A percentile compares a stretch with the other conserved stretches of the same genome.
Conservation (phyloP, 2,888 invertebrate genomes). For the Lysandra coridon region DNA sequence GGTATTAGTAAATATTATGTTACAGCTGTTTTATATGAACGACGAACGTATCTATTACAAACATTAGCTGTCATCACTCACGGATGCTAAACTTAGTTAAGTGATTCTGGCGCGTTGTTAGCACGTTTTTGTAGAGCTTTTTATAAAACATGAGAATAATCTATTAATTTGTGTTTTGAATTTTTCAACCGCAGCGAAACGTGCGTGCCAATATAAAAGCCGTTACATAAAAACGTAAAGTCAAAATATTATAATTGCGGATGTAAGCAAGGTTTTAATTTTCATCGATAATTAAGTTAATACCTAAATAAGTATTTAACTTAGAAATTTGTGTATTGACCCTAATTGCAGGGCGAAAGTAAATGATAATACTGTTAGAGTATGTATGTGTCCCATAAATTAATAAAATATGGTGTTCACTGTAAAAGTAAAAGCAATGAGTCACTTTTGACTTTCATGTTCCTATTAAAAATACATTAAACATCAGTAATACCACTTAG, state of each 20-base stretch:
- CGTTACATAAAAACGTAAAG: neutral
- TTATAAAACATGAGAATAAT: neutral
- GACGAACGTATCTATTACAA: neutral
- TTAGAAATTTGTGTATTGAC: too few relatives aligned
- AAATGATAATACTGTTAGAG: too few relatives aligned
- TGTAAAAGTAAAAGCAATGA: too few relatives aligned
- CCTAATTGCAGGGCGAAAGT: too few relatives aligned
- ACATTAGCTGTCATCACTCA: neutral
- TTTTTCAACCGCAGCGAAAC: neutral
- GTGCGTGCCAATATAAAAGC: neutral
- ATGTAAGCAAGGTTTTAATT: neutral
- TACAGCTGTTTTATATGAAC: too few relatives aligned
- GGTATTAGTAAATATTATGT: too few relatives aligned
- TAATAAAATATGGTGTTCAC: too few relatives aligned
- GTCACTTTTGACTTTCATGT: too few relatives aligned
- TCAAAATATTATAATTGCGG: neutral
- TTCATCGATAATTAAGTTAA: neutral
- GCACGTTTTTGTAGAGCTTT: slow-evolving; percentile 21
- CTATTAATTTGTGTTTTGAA: neutral
- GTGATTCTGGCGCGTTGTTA: neutral
- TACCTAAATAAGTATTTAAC: neutral
- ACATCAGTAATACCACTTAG: too few relatives aligned
- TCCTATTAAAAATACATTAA: too few relatives aligned
- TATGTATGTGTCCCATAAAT: too few relatives aligned
- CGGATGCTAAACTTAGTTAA: slow-evolving; percentile 15